Percentiles rank a stretch among this genome's conserved stretches.
Conservation (phyloP, 1,140 invertebrate genomes). For the Drosophila persimilis region DNA sequence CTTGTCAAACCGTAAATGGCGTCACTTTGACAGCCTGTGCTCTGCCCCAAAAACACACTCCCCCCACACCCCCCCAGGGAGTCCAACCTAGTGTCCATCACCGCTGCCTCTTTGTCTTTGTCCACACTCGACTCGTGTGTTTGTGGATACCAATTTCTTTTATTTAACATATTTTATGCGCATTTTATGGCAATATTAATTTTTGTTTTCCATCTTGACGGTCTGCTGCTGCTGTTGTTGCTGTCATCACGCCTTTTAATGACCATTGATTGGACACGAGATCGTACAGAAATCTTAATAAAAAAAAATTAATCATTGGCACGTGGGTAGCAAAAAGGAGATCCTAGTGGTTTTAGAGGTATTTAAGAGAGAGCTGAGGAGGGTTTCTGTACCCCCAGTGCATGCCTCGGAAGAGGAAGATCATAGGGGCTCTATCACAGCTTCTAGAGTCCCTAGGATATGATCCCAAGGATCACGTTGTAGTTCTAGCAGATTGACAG, state of each 20-base stretch:
- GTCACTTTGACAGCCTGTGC: slow-evolving; percentile 46
- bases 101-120: not conserved
- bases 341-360: no score
- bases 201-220: slow-evolving; percentile 13
- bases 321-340: no score
- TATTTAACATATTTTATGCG: slow-evolving; percentile 59
- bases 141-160: slow-evolving; percentile 51
- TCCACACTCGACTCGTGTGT: slow-evolving; percentile 6
- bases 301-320: slow-evolving; percentile 29
- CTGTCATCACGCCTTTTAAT: slow-evolving; percentile 39
- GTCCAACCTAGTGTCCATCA: slow-evolving; percentile 2
- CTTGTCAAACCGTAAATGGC: slow-evolving; percentile 55
- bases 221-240: slow-evolving; percentile 5
- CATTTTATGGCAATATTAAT: slow-evolving; percentile 59
- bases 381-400: no score
- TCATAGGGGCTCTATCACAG: no score
- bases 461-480: no score
- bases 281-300: slow-evolving; percentile 28
- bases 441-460: no score
- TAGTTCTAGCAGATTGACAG: no score
- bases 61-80: not conserved
- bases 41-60: not conserved
- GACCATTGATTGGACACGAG: slow-evolving; percentile 18
- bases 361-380: no score
- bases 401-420: not conserved